phyloP scores from a whole-genome alignment of 2,113 vertebrate genomes.

The Neogobius melanostomus region DNA sequence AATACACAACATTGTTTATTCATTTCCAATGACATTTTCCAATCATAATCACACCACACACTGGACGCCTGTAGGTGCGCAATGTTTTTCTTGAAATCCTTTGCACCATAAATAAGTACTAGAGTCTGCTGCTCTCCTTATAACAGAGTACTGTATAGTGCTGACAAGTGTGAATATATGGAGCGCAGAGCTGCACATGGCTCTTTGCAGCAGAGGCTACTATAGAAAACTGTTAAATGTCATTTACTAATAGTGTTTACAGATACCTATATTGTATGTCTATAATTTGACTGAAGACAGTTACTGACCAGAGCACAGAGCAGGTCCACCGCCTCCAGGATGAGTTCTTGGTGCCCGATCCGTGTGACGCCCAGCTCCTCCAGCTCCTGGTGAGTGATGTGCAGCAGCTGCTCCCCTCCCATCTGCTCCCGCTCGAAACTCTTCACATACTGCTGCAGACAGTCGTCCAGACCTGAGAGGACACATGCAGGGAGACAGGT shows the following conservation, averaged over 20 bases:
- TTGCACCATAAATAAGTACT: background rate
- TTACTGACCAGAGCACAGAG: constrained; percentile 85
- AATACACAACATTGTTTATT: too few species aligned
- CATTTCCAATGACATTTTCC: too few species aligned
- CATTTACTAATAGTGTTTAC: too few species aligned
- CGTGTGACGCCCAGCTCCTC: constrained; percentile 86
- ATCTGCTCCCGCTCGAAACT: constrained; percentile 91
- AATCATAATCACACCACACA: too few species aligned
- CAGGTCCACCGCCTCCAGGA: constrained; percentile 88
- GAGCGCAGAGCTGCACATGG: constrained; percentile 9
- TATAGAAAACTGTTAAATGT: background rate
- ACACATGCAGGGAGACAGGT: constrained; percentile 1
- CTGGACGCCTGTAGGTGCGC: too few species aligned
- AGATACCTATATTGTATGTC: background rate
- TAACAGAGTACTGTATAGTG: constrained; percentile 13
- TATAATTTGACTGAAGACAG: background rate
- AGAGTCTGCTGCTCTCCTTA: constrained; percentile 7
- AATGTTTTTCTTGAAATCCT: background rate
- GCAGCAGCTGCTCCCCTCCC: constrained; percentile 86
- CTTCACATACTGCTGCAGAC: constrained; percentile 90
- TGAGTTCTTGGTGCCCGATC: constrained; percentile 89
- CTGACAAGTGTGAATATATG: constrained; percentile 32
- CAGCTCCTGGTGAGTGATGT: constrained; percentile 90
- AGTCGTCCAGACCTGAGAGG: constrained; percentile 85
- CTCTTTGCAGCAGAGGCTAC: constrained; percentile 7